Base-by-base conservation (phyloP, 2,888 invertebrate genomes). In the Eristalis arbustorum region DNA sequence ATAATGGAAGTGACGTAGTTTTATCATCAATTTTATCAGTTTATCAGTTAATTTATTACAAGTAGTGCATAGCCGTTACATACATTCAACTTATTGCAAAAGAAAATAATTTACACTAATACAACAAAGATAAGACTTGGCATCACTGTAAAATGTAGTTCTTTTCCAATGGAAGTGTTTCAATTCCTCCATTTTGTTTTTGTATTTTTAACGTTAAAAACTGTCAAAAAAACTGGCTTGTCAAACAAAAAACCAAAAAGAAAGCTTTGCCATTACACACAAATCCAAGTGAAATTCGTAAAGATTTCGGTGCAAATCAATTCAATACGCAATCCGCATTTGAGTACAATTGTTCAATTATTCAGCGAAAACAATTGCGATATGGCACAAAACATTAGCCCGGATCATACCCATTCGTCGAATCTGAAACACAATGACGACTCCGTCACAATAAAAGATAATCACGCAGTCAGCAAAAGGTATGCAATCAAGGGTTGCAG, bases 391-490 rank as follows among this genome's bases (percentile, higher is more conserved):
- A 97, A 97, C 94, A 96, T 97, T 90, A 97, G 97, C 93, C 97
- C 97, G 89, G 95, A 95, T 91, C 95, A 95, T 91, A 95, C 96
- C 88, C 95, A 95, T 88, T 95, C 96, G 90, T 95, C 96, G 88
- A 95, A 95, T 92, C 94, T 94, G 88, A 97, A 97, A 94, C 96
- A 96, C 90, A 96, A 95, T 92, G 96, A 97, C 92, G 97, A 96
- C 91, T 95, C 95, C 89, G 95, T 96, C 91, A 96, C 95, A 92
- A 91, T 95, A 90, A 95, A 95, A 93, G 97, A 97, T 93, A 97
- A 96, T 94, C 97, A 97, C 93, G 97, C 97, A 92, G 97, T 97
- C 89, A 97, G 96, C 93, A 97, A 97, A 96, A 95, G 97, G 97
- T 97, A 93, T 93, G 94, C 93, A 88, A 63, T 64, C 67, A 59